Percentiles rank a stretch among this genome's conserved stretches.
These are phyloP conservation scores for Holcopasites calliopsidis DNA, from an alignment of 1,140 invertebrate genomes.

Conservation along the genomic window DNA sequence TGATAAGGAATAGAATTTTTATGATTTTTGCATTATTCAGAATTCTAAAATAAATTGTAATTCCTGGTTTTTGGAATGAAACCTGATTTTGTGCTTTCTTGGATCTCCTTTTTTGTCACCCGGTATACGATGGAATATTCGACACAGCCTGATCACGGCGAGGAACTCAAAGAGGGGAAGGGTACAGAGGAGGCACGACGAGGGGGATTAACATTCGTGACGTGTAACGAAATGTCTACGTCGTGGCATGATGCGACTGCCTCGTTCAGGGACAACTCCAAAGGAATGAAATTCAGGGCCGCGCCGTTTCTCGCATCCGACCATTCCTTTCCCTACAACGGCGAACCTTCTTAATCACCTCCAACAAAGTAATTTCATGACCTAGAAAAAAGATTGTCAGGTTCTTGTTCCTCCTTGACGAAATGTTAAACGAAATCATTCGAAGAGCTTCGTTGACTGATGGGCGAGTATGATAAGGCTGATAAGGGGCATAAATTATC, in stretches of 20 bases:
- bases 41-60: no score
- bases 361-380: no score
- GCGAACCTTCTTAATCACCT: no score
- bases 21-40: no score
- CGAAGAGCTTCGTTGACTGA: not conserved
- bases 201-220: conserved; percentile 52
- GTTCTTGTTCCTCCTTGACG: no score
- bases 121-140: conserved; percentile 31
- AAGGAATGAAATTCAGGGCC: conserved; percentile 23
- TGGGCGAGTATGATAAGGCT: not conserved
- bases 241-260: conserved; percentile 24
- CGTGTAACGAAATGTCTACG: conserved; percentile 47
- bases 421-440: not conserved
- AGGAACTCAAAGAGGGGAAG: conserved; percentile 44
- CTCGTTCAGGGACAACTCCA: conserved; percentile 21
- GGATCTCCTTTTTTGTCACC: no score
- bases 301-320: not conserved
- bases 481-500: conserved; percentile 14
- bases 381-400: no score
- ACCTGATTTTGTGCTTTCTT: no score
- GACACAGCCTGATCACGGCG: conserved; percentile 35
- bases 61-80: no score
- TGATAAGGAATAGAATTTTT: no score
- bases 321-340: not conserved
- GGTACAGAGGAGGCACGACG: conserved; percentile 24